A percentile compares a stretch with the other conserved stretches of the same genome.
Conservation (phyloP, 1,140 invertebrate genomes). For the Mamestra configurata region DNA sequence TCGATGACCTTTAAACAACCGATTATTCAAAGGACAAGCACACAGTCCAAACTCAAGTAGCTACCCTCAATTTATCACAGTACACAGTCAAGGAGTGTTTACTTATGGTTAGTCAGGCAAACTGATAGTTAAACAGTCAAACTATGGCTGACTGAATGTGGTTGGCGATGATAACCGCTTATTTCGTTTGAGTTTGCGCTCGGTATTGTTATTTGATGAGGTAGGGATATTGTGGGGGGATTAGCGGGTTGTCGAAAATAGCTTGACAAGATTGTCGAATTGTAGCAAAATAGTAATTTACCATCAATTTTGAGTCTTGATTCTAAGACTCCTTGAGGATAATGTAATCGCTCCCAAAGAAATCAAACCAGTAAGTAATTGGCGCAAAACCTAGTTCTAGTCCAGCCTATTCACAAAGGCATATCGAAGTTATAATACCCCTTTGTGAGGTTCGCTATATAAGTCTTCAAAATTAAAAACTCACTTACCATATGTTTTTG, state of each 20-base stretch:
- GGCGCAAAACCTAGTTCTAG: too few relatives aligned
- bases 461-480: too few relatives aligned
- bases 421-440: too few relatives aligned
- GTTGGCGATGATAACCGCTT: constrained; percentile 44
- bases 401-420: too few relatives aligned
- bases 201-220: constrained; percentile 18
- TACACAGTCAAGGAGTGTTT: constrained; percentile 23
- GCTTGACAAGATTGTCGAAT: background rate
- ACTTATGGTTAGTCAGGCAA: background rate
- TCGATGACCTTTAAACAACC: background rate
- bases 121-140: constrained; percentile 40
- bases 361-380: too few relatives aligned
- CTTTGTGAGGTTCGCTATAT: too few relatives aligned
- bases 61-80: constrained; percentile 15
- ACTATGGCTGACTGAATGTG: constrained; percentile 30
- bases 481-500: too few relatives aligned
- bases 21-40: background rate
- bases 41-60: background rate
- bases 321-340: too few relatives aligned
- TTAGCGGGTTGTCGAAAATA: background rate
- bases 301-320: background rate
- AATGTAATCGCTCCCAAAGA: too few relatives aligned
- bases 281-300: too few relatives aligned
- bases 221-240: background rate
- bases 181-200: constrained; percentile 45